A percentile compares a stretch with the other conserved stretches of the same genome.
Evolutionary conservation across 1,140 invertebrate genomes (phyloP).

Genomic region (Microplitis mediator): DNA sequence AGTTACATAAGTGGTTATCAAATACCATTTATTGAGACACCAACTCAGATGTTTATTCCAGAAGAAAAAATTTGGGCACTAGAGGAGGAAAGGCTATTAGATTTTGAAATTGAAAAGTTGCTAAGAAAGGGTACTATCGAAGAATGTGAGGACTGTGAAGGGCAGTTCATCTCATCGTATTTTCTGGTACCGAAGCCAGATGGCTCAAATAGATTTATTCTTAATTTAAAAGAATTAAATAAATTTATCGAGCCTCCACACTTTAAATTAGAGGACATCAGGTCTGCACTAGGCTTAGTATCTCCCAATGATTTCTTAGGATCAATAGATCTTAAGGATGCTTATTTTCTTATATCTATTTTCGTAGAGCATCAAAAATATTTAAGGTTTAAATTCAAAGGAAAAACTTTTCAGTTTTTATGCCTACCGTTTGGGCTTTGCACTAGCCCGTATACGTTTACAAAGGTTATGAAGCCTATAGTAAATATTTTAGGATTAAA

Average conservation of each 20-base stretch:
- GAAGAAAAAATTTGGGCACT: constrained; percentile 31
- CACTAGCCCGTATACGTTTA: constrained; percentile 33
- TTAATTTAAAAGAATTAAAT: constrained; percentile 34
- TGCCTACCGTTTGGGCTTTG: constrained; percentile 33
- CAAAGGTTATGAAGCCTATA: constrained; percentile 37
- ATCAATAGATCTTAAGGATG: constrained; percentile 29
- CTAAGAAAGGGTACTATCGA: constrained; percentile 29
- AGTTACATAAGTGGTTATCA: constrained; percentile 25
- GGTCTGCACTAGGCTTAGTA: constrained; percentile 11
- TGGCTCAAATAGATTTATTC: constrained; percentile 41
- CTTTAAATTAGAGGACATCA: constrained; percentile 33
- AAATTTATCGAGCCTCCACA: constrained; percentile 25
- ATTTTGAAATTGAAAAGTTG: constrained; percentile 25
- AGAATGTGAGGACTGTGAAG: constrained; percentile 13
- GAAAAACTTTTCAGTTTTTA: constrained; percentile 29
- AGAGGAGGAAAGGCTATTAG: constrained; percentile 11
- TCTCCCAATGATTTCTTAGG: constrained; percentile 18
- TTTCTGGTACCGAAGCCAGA: constrained; percentile 27
- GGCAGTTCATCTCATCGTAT: constrained; percentile 46
- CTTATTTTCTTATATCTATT: constrained; percentile 36
- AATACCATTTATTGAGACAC: constrained; percentile 23
- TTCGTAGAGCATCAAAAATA: constrained; percentile 29
- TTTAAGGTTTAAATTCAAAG: constrained; percentile 33
- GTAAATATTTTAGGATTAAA: constrained; percentile 16
- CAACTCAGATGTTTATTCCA: neutral